Evolutionary conservation across 2,113 vertebrate species (phyloP).

Genomic region (Pelecanus crispus): DNA sequence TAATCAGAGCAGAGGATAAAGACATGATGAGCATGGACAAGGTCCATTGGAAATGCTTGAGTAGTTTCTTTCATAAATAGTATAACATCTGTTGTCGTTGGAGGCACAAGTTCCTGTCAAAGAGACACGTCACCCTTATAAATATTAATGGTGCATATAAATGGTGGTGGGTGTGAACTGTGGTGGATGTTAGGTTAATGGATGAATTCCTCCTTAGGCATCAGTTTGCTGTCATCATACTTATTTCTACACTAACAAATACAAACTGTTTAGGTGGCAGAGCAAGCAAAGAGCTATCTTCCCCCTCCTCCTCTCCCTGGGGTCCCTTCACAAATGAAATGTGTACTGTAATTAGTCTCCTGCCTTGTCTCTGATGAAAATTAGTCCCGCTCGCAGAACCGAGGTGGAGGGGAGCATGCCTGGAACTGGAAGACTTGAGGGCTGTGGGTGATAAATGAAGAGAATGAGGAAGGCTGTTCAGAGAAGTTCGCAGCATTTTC

Average conservation of each 20-base stretch:
- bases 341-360: neutral
- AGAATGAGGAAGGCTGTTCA: neutral
- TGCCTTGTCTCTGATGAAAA: neutral
- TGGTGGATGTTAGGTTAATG: neutral
- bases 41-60: conserved; percentile 43
- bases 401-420: neutral
- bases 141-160: conserved; percentile 42
- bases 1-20: neutral
- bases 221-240: neutral
- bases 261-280: neutral
- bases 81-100: conserved; percentile 36
- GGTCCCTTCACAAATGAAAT: neutral
- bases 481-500: neutral
- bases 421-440: neutral
- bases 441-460: neutral
- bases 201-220: neutral
- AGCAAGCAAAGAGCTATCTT: neutral
- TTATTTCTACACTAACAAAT: neutral
- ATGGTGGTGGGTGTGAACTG: neutral
- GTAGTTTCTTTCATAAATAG: conserved; percentile 30
- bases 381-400: neutral
- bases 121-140: conserved; percentile 29
- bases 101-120: conserved; percentile 37
- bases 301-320: neutral
- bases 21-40: conserved; percentile 21